Base-by-base conservation (phyloP, 2,797 vertebrate genomes). In the Dallia pectoralis region DNA sequence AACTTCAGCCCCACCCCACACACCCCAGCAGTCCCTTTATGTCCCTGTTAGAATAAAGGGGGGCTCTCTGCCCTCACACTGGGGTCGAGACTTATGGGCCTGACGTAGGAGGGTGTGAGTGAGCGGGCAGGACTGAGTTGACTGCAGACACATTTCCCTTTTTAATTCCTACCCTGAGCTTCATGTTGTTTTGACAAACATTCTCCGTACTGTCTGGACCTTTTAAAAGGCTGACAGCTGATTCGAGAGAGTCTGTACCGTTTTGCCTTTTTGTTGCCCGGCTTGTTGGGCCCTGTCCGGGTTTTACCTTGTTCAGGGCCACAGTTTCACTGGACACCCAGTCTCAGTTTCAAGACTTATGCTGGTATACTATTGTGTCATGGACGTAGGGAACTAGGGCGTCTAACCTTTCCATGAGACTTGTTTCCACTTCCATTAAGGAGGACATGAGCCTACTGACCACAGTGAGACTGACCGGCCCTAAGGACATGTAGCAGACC, bases 101-200 rank as follows among this genome's bases (percentile, higher is more conserved):
- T 18, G 27, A 18, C 30, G 18, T 15, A 33, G 62, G 22, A 64
- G 62, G 6, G 4, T 16, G 4, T 32, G 62, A 64, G 30, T 18
- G 22, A 66, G 63, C 49, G 67, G 51, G 16, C 49, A 64, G 11
- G 29, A 30, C 8, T 51, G 27, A 73, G 63, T 30, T n/a, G 68
- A 67, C 73, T 19, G 63, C 40, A 69, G 30, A n/a, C 69, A 62
- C 72, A 79, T 61, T 53, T 76, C 62, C 63, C 48, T 16, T 51
- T 33, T 63, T 32, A 30, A 16, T 16, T 63, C 61, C 61, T 14
- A 18, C 27, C 29, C 61, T 5, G 61, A 30, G 27, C 9, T 30
- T 32, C 29, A 19, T 32, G 27, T 29, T 32, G 61, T 63, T 63
- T 32, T 63, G 29, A 27, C 32, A 29, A 14, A 63, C 61, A 63